phyloP scores from a whole-genome alignment of 2,888 invertebrate species.

The Hyppa rectilinea region DNA sequence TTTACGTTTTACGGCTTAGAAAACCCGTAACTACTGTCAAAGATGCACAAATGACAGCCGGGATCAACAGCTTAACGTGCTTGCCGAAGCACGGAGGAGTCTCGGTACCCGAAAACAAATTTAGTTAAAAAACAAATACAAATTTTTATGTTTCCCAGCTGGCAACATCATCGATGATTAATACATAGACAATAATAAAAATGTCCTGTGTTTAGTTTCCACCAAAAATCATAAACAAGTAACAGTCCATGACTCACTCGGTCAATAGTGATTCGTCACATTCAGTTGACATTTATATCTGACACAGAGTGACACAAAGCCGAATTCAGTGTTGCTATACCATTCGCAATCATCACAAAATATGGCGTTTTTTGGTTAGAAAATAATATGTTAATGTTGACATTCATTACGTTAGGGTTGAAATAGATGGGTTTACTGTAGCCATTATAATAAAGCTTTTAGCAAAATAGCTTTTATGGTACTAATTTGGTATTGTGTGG shows the following conservation, averaged over 20 bases:
- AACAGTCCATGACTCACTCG: conserved; percentile 40
- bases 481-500: background rate
- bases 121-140: background rate
- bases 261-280: conserved; percentile 50
- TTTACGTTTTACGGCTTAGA: no score
- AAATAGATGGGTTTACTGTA: conserved; percentile 35
- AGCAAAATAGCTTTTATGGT: background rate
- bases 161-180: background rate
- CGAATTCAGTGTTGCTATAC: conserved; percentile 14
- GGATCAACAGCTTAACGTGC: no score
- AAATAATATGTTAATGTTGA: conserved; percentile 40
- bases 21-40: no score
- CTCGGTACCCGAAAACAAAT: background rate
- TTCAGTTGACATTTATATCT: conserved; percentile 55
- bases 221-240: conserved; percentile 36
- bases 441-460: conserved; percentile 16
- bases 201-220: conserved; percentile 9
- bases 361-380: conserved; percentile 37
- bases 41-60: no score
- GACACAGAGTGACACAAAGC: conserved; percentile 38
- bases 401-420: conserved; percentile 41
- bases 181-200: background rate
- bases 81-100: no score
- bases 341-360: conserved; percentile 33
- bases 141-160: background rate